Evolutionary conservation across 2,888 invertebrate species (phyloP).

Genomic region (Drosophila hawaiiensis): DNA sequence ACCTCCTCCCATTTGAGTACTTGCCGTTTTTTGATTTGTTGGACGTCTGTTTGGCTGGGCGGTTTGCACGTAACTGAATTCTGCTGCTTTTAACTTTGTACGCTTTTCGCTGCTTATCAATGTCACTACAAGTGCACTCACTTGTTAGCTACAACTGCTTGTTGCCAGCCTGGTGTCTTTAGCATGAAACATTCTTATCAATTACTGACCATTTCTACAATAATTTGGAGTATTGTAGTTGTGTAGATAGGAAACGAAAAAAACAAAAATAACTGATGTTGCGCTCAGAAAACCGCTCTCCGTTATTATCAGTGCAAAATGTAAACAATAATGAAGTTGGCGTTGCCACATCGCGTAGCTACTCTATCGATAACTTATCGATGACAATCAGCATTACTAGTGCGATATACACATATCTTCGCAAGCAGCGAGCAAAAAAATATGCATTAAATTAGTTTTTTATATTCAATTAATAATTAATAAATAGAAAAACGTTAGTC

Average conservation of each 20-base stretch:
- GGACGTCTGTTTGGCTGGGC: constrained; percentile 70
- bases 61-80: constrained; percentile 61
- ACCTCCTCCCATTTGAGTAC: constrained; percentile 25
- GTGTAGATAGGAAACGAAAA: constrained; percentile 1
- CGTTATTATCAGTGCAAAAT: constrained; percentile 51
- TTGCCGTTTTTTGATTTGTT: constrained; percentile 37
- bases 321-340: constrained; percentile 56
- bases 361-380: constrained; percentile 43
- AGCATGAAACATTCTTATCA: constrained; percentile 39
- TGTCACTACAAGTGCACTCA: constrained; percentile 7
- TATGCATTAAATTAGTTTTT: constrained; percentile 56
- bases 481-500: constrained; percentile 42
- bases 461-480: constrained; percentile 14
- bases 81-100: constrained; percentile 55
- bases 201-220: constrained; percentile 23
- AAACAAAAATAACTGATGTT: background rate
- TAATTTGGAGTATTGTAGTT: background rate
- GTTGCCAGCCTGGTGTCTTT: background rate
- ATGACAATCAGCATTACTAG: constrained; percentile 16
- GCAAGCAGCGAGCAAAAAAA: constrained; percentile 62
- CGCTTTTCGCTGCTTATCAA: constrained; percentile 48
- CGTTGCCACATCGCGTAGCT: constrained; percentile 43
- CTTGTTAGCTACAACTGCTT: constrained; percentile 19
- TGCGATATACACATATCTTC: constrained; percentile 57
- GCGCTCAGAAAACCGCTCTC: constrained; percentile 27